Evolutionary conservation across 2,113 vertebrate species (phyloP).

Genomic region (Cygnus buccinator): DNA sequence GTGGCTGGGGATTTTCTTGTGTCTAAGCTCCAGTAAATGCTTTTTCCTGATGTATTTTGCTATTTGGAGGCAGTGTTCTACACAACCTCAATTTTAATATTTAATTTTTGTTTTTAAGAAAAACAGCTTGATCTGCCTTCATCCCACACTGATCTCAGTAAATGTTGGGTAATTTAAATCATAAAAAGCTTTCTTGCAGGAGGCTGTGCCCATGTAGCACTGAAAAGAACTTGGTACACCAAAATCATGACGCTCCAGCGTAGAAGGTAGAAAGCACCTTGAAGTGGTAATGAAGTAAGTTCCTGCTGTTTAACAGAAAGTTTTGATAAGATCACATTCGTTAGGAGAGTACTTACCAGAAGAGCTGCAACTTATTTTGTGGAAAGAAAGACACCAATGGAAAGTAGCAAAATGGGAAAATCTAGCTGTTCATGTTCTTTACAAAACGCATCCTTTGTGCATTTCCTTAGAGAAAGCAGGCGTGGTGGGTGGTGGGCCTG

Average conservation of each 20-base stretch:
- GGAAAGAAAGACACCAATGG: constrained; percentile 14
- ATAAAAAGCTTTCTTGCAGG: background rate
- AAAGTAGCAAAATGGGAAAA: background rate
- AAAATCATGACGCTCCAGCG: constrained; percentile 36
- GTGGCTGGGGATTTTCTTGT: background rate
- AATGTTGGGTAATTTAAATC: constrained; percentile 23
- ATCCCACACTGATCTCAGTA: background rate
- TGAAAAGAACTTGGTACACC: constrained; percentile 1
- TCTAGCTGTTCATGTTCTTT: background rate
- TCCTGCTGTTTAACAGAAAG: constrained; percentile 71
- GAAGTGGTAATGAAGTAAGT: constrained; percentile 73
- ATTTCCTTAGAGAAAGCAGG: background rate
- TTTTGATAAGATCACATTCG: constrained; percentile 74
- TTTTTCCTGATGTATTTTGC: fast-evolving
- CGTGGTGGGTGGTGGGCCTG: background rate
- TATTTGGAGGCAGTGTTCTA: background rate
- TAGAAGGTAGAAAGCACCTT: constrained; percentile 64
- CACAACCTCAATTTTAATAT: background rate
- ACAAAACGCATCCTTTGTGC: background rate
- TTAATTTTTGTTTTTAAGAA: background rate
- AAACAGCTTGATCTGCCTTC: background rate
- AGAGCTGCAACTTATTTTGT: constrained; percentile 46
- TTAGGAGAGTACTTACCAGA: constrained; percentile 60
- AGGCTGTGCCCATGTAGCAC: background rate
- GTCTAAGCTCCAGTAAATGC: background rate